Percentiles rank a stretch among this genome's conserved stretches.
Evolutionary conservation across 2,888 invertebrate genomes (phyloP).

Genomic region (Ennomos quercinarius): DNA sequence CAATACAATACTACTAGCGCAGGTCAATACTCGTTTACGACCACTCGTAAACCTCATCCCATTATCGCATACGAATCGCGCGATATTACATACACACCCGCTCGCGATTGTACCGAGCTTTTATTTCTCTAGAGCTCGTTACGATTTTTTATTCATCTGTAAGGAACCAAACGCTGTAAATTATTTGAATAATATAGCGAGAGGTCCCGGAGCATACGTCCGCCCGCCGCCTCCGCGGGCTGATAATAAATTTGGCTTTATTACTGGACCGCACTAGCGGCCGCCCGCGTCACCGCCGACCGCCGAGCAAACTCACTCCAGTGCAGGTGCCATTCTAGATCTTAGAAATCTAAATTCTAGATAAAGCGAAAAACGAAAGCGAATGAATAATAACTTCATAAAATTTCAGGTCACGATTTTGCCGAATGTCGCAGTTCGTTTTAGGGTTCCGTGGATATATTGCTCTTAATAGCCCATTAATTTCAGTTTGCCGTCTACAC

Average conservation of each 20-base stretch:
- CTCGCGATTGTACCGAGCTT: constrained; percentile 19
- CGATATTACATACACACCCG: constrained; percentile 15
- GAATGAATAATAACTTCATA: constrained; percentile 42
- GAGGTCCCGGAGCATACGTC: constrained; percentile 8
- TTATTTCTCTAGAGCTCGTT: constrained; percentile 36
- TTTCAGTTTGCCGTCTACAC: constrained; percentile 38
- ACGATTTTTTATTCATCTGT: constrained; percentile 42
- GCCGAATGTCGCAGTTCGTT: constrained; percentile 36
- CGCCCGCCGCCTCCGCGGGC: constrained; percentile 5
- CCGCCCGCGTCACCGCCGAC: background rate
- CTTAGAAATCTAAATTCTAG: background rate
- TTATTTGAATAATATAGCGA: constrained; percentile 44
- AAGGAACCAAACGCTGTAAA: constrained; percentile 38
- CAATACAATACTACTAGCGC: too few relatives aligned
- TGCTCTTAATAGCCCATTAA: constrained; percentile 45
- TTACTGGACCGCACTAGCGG: constrained; percentile 1
- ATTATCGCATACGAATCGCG: constrained; percentile 31
- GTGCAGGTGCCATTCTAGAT: background rate
- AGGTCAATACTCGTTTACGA: constrained; percentile 24
- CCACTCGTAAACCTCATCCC: constrained; percentile 29
- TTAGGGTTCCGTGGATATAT: constrained; percentile 32
- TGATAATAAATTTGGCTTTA: constrained; percentile 7
- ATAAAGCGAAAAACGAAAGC: constrained; percentile 22
- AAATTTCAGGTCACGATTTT: constrained; percentile 47
- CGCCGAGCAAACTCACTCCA: background rate